Evolutionary conservation across 1,140 invertebrate genomes (phyloP).

Genomic region (Drosophila paulistorum): DNA sequence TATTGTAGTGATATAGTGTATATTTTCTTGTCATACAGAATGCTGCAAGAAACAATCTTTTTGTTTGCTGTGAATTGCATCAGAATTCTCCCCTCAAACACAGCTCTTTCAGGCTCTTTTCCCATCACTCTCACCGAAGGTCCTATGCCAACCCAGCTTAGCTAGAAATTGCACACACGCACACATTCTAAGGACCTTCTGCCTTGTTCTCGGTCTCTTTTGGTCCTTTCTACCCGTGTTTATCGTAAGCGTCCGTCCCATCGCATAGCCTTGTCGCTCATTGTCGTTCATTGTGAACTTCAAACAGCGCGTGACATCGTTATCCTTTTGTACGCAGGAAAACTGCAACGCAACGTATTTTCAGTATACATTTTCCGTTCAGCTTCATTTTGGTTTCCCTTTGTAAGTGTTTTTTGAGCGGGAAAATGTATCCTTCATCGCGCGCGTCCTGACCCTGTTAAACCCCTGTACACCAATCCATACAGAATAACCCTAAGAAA

Average conservation of each 20-base stretch:
- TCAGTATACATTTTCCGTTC: slow-evolving; percentile 43
- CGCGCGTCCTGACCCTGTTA: slow-evolving; percentile 17
- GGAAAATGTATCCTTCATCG: slow-evolving; percentile 55
- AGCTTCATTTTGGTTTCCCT: slow-evolving; percentile 33
- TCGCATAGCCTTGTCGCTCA: slow-evolving; percentile 6
- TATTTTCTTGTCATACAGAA: no score
- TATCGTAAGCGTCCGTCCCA: not conserved
- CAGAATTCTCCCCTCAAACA: no score
- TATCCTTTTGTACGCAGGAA: slow-evolving; percentile 58
- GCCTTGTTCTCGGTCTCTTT: slow-evolving; percentile 17
- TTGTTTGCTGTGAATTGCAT: not conserved
- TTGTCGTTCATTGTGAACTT: slow-evolving; percentile 45
- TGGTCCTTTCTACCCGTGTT: slow-evolving; percentile 7
- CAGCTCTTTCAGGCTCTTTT: not conserved
- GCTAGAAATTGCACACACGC: slow-evolving; percentile 1
- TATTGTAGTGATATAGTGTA: no score
- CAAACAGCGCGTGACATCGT: slow-evolving; percentile 76
- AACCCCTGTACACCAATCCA: not conserved
- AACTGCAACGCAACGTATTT: slow-evolving; percentile 46
- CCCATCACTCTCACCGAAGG: not conserved
- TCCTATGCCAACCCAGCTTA: slow-evolving; percentile 23
- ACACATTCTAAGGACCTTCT: slow-evolving; percentile 7
- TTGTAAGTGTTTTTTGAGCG: slow-evolving; percentile 51
- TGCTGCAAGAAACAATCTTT: no score
- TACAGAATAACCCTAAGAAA: not conserved